Base-by-base conservation (phyloP, 2,888 invertebrate genomes). In the Chalcis sispes region DNA sequence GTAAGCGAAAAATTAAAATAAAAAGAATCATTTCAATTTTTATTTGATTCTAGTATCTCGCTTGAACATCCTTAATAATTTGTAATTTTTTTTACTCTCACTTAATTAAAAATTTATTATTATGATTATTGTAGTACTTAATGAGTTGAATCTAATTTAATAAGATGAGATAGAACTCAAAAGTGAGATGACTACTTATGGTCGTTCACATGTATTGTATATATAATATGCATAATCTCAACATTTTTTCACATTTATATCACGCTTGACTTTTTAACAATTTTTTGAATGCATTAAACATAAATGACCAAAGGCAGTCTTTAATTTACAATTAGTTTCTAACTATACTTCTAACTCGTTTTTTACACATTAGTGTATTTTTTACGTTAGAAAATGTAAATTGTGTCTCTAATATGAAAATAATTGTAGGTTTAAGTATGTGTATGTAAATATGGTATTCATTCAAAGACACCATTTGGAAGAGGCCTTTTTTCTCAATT, bases 371-470 rank as follows among this genome's bases (percentile, higher is more conserved):
- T 23, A 25, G 54, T 58, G 64, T 75, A 40, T 23, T 69, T 69
- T 78, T 58, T 67, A 72, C 29, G 71, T 67, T 72, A 75, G 36
- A 76, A 78, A 76, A 75, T 78, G 75, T 70, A 75, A 27, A 73
- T 61, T 48, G 58, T 72, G 58, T 77, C 48, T 75, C 69, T 70
- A 59, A 54, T 72, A 77, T 29, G 58, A 79, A 77, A 75, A 71
- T 77, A 75, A 77, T 75, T 75, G 59, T 67, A 72, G 36, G 50
- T 62, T 79, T 77, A 76, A 77, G 73, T 76, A 77, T 75, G 69
- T 52, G 18, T 54, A 23, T 36, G 46, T 79, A 77, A 79, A 75
- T 76, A 79, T 72, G 76, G 71, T 76, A 77, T 75, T n/a, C 64
- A 15, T 27, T 8, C 40, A 8, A 29, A 36, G 29, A 10, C 72